Percentiles rank a stretch among this genome's conserved stretches.
phyloP scores from a whole-genome alignment of 2,113 vertebrate species.

The Merops nubicus region DNA sequence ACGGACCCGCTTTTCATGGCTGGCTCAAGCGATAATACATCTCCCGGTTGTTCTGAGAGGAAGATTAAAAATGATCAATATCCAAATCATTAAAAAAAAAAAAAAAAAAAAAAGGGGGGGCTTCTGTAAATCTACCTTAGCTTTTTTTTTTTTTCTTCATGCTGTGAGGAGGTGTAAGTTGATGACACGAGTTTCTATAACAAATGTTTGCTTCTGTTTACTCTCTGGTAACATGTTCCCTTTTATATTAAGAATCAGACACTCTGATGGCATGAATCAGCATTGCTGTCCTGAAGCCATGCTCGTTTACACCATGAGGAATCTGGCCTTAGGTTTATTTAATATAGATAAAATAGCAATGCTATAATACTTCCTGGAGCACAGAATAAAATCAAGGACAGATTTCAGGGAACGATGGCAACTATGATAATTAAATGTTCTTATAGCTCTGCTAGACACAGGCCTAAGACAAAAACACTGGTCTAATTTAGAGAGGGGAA shows the following conservation, averaged over 20 bases:
- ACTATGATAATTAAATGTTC: neutral
- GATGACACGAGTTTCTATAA: neutral
- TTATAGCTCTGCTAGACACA: neutral
- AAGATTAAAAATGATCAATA: constrained; percentile 80
- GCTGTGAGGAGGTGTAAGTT: neutral
- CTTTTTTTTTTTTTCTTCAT: constrained; percentile 25
- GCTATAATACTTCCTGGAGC: neutral
- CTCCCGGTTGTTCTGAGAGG: constrained; percentile 61
- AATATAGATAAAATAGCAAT: constrained; percentile 23
- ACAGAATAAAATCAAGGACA: constrained; percentile 38
- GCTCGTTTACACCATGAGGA: neutral
- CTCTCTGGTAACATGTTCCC: neutral
- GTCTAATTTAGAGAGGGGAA: neutral
- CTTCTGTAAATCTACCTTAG: constrained; percentile 65
- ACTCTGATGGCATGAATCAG: neutral
- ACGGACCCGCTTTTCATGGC: constrained; percentile 63
- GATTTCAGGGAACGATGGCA: neutral
- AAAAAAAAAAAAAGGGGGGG: constrained; percentile 48
- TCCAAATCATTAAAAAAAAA: constrained; percentile 69
- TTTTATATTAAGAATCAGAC: neutral
- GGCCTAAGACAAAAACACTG: neutral
- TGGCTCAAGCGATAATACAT: constrained; percentile 63
- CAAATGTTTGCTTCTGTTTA: constrained; percentile 9
- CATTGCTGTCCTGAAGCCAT: neutral
- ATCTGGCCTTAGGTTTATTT: neutral